phyloP scores from a whole-genome alignment of 2,113 vertebrate species.

The Cavia porcellus region DNA sequence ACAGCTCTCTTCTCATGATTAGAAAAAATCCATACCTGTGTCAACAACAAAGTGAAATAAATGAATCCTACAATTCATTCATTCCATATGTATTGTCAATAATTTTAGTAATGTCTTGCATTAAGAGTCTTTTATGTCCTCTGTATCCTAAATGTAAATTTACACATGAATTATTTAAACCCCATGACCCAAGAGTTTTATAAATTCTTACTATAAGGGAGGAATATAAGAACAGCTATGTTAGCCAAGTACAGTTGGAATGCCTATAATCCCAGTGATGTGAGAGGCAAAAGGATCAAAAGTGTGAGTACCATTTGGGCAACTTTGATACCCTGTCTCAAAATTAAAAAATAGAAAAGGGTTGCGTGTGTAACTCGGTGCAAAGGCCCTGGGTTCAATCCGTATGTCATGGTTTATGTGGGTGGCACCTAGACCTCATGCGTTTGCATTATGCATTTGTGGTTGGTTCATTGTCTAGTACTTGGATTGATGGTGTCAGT shows the following conservation, averaged over 20 bases:
- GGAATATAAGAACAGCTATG: background rate
- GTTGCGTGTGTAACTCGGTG: background rate
- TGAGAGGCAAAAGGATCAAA: background rate
- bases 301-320: background rate
- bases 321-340: background rate
- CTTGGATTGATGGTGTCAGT: no score
- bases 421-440: no score
- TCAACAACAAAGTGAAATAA: constrained; percentile 53
- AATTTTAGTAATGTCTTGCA: constrained; percentile 32
- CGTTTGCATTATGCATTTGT: no score
- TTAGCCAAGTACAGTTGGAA: background rate
- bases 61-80: background rate
- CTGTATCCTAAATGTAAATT: constrained; percentile 21
- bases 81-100: background rate
- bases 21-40: constrained; percentile 18
- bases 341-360: background rate
- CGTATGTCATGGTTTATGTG: no score
- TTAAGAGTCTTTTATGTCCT: background rate
- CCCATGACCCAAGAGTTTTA: background rate
- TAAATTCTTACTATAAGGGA: constrained; percentile 18
- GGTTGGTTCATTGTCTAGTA: no score
- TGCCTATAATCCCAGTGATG: background rate
- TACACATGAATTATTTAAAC: background rate
- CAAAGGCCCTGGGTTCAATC: background rate
- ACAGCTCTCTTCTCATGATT: constrained; percentile 7